These are phyloP conservation scores for Luffia ferchaultella DNA, from an alignment of 2,888 invertebrate species.

Conservation along the genomic window DNA sequence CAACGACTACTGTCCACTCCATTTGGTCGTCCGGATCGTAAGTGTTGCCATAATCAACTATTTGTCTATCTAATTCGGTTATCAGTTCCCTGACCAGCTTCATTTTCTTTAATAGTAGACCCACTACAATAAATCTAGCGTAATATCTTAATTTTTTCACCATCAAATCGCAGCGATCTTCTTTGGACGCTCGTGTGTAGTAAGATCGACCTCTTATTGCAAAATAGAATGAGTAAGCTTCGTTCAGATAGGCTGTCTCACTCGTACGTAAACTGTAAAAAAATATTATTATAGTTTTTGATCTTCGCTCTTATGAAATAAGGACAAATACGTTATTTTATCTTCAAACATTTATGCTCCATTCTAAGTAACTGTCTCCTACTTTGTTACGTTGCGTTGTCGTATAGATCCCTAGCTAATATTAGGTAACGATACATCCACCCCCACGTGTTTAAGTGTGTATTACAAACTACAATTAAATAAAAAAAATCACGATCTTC, in stretches of 20 bases:
- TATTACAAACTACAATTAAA: too few relatives aligned
- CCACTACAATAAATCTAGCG: constrained; percentile 95
- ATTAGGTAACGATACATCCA: too few relatives aligned
- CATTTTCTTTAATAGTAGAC: constrained; percentile 91
- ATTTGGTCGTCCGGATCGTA: constrained; percentile 97
- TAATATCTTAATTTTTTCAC: constrained; percentile 96
- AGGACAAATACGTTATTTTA: too few relatives aligned
- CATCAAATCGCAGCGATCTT: constrained; percentile 94
- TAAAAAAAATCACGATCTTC: too few relatives aligned
- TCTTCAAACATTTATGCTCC: too few relatives aligned
- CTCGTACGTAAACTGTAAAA: constrained; percentile 87
- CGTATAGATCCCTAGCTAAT: too few relatives aligned
- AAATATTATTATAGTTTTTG: neutral
- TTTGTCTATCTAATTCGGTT: constrained; percentile 91
- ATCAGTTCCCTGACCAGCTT: constrained; percentile 92
- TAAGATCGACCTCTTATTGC: constrained; percentile 94
- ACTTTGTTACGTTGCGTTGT: too few relatives aligned
- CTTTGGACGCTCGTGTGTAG: constrained; percentile 92
- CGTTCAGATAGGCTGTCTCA: constrained; percentile 94
- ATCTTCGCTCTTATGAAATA: too few relatives aligned
- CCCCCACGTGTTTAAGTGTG: too few relatives aligned
- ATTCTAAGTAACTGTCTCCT: too few relatives aligned
- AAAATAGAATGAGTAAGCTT: constrained; percentile 96
- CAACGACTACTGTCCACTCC: constrained; percentile 94
- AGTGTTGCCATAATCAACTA: constrained; percentile 92